Base-by-base conservation (phyloP, 1,140 invertebrate genomes). In the Lordiphosa collinella region DNA sequence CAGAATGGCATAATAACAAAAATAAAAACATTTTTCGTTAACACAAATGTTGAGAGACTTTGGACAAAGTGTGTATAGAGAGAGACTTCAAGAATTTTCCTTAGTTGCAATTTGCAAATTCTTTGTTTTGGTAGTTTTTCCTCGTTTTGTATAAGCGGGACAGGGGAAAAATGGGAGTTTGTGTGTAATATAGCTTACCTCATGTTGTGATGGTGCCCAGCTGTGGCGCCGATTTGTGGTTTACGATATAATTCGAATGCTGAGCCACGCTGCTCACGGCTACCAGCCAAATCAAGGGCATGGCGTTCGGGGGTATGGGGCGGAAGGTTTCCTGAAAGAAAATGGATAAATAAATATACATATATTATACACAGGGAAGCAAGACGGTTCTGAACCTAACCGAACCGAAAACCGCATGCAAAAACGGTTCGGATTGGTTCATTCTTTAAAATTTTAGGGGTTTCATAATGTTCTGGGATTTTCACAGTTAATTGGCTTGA, bases 201-300 rank as follows among this genome's bases (percentile, higher is more conserved):
- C 78, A 94, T 90, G 79, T 94, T 95, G 90, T 94, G 93, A 89
- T 93, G 91, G 86, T 89, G 87, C 76, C 86, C 87, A 5, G 80
- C 78, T 14, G 72, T 60, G 37, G 91, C 54, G 91, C 88, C 88
- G 48, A 89, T 88, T 75, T 92, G 92, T 11, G 96, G 96, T 90
- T 98, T 98, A 72, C 95, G 93, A 88, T 98, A 98, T 29, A 98
- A 90, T 86, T 98, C 97, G 89, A 98, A 98, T 7, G 97, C 97
- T 70, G 96, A 97, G n/a, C 96, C 96, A 40, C 96, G 91, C 86
- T 97, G 95, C 88, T 97, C 96, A 67, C 95, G 93, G 76, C 95
- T 95, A 9, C 95, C 95, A 4, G 94, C 94, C 70, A 96, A 90
- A 89, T 96, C 95, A 25, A 93, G 75, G 29, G 90, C 90, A 60